Base-by-base conservation (phyloP, 2,113 vertebrate genomes). In the Nesospiza acunhae region DNA sequence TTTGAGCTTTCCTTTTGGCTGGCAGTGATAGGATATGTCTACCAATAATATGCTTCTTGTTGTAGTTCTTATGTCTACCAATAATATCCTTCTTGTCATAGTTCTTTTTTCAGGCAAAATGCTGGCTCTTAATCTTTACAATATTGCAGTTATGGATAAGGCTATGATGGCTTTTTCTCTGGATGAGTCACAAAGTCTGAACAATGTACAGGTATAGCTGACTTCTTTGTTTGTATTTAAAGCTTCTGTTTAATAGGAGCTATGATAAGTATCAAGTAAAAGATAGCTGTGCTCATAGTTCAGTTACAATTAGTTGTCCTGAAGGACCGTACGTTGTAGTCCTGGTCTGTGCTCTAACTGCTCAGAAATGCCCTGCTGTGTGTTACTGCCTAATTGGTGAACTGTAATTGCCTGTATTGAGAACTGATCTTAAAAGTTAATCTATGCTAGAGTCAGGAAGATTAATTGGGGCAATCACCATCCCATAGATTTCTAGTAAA, bases 401-500 rank as follows among this genome's bases (percentile, higher is more conserved):
- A 66, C 63, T 89, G 77, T 93, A 94, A 96, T 94, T 91, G 95
- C 90, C 73, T 67, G 28, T 90, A 78, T 49, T 87, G 87, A 97
- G 95, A 94, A 88, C 87, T 42, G 37, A 95, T 89, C 91, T 74
- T 95, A 84, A 86, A 94, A 89, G 82, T 91, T 94, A 92, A 95
- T 92, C 93, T 87, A 35, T 95, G 94, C 90, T 89, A 33, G 47
- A 93, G 92, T 97, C 87, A 55, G 89, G 75, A 86, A 93, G 80
- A 75, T 84, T 88, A 95, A 96, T 77, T 96, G 89, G 96, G 94
- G 95, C 97, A 97, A 94, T 96, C 92, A 95, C 17, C 49, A 91
- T 83, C 93, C 91, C 89, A 86, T 74, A 83, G 87, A 94, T 91
- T 94, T 92, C 73, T 50, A 83, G 74, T 91, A 58, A 70, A 93